Base-by-base conservation (phyloP, 2,888 invertebrate genomes). In the Octodonta nipae region DNA sequence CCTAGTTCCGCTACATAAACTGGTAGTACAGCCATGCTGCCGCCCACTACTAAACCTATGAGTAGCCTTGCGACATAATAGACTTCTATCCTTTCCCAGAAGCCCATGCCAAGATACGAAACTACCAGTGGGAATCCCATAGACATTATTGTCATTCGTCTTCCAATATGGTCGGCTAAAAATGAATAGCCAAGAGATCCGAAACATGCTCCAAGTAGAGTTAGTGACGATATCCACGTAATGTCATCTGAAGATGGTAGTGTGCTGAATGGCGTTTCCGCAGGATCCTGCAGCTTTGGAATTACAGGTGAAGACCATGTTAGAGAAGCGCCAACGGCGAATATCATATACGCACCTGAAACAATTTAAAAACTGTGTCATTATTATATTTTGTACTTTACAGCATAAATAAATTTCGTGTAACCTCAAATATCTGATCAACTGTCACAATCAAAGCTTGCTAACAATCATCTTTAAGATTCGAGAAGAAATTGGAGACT, bases 111-210 rank as follows among this genome's bases (percentile, higher is more conserved):
- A 6, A 17, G 17, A 17, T 6, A 17, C 5, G 17, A 17, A 5
- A 17, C 17, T 17, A 17, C 5, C 5, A 17, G 8, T 17, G 5
- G 17, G 8, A 8, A 5, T 8, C 8, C 17, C 8, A 8, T 17
- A 8, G 6, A 17, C 5, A 17, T 17, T 6, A 17, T 17, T 5
- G 17, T 6, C 8, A 17, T 17, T 60, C 78, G 82, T 13, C 80
- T 65, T 1, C 82, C 82, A 32, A 76, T 61, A 43, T 61, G 70
- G 29, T 78, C 73, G 0, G 76, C 73, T 2, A 71, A 58, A 6
- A 69, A 68, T 10, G 81, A 83, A 0, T 76, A 78, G 10, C 70
- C 52, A 49, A 80, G 75, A 0, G 81, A 78, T 1, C 81, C 81
- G 60, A 65, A 41, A 4, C 58, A 52, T 1, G 69, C 65, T 3